Conservation (phyloP, 2,888 invertebrate genomes). For the Agriopis marginaria region DNA sequence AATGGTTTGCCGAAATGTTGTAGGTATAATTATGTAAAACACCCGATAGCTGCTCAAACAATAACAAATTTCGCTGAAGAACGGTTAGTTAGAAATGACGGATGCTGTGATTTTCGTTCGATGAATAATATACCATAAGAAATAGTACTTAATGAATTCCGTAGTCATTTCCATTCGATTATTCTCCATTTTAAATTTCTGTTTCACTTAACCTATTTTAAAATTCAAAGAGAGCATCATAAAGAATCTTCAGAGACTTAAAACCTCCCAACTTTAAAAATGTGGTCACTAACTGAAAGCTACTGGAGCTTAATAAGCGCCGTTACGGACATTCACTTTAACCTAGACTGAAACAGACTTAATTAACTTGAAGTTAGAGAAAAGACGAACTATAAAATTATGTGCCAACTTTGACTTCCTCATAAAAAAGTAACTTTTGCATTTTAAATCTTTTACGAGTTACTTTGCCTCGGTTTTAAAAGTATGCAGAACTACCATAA, state of each 20-base stretch:
- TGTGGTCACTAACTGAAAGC: slow-evolving; percentile 14
- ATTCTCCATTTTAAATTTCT: slow-evolving; percentile 9
- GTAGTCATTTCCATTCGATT: not conserved
- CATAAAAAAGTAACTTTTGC: slow-evolving; percentile 18
- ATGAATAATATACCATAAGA: not conserved
- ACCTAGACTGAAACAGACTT: slow-evolving; percentile 15
- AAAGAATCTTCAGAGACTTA: slow-evolving; percentile 4
- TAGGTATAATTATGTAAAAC: too few relatives aligned
- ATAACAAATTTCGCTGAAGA: too few relatives aligned
- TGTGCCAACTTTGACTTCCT: slow-evolving; percentile 22
- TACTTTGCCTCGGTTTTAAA: slow-evolving; percentile 15
- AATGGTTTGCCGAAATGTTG: too few relatives aligned
- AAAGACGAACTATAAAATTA: slow-evolving; percentile 28
- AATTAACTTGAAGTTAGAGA: slow-evolving; percentile 27
- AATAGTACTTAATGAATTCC: not conserved
- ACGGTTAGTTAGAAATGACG: too few relatives aligned
- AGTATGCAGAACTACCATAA: slow-evolving; percentile 8
- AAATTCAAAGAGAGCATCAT: slow-evolving; percentile 9
- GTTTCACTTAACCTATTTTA: slow-evolving; percentile 1
- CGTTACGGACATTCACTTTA: slow-evolving; percentile 23
- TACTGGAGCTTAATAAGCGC: slow-evolving; percentile 7
- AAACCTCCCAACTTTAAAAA: not conserved
- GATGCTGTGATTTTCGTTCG: too few relatives aligned
- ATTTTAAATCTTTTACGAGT: slow-evolving; percentile 28
- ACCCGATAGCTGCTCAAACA: too few relatives aligned